Evolutionary conservation across 2,888 invertebrate species (phyloP), one percentile per base, ranked within the genome.

Genomic region (Synergus gifuensis): DNA sequence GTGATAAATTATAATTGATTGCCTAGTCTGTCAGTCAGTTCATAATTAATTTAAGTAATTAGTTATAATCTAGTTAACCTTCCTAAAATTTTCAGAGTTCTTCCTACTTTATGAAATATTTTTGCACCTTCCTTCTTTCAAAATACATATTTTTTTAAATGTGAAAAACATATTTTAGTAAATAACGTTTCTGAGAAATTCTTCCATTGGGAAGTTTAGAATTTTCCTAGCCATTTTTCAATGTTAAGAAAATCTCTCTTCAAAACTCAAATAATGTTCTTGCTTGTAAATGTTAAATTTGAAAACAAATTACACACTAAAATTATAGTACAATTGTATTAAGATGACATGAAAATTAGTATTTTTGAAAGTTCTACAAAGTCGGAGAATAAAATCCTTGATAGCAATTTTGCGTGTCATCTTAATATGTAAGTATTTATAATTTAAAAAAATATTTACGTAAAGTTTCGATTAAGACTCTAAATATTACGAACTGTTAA

Each of bases 401-500:
- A 62, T 9, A 49, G n/a, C n/a, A 54, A 11, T 46, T 16, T 18
- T 44, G 11, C 12, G 36, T 54, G 40, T 73, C 54, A 54, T 18
- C 36, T 28, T 16, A 54, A 73, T 36, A 12, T 54, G 36, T 18
- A 58, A 18, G 28, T 73, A n/a, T 28, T 49, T 69, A n/a, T 28
- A 22, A 44, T 28, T 62, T 28, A 22, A 49, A 0, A 28, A 46
- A 36, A 36, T 36, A 49, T 46, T 49, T 28, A 62, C 22, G 62
- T 49, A 16, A 49, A 73, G 28, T 36, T 28, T 28, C 9, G 28
- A 73, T 36, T n/a, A 7, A 40, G 36, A 16, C 4, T 69, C 46
- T n/a, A n/a, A n/a, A n/a, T n/a, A 28, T n/a, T 54, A 36, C 11
- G 28, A 73, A 73, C 46, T 69, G 69, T 69, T 46, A 69, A 22